Percentiles rank a stretch among this genome's conserved stretches.
Conservation (phyloP, 2,888 invertebrate genomes). For the Cerastoderma edule region DNA sequence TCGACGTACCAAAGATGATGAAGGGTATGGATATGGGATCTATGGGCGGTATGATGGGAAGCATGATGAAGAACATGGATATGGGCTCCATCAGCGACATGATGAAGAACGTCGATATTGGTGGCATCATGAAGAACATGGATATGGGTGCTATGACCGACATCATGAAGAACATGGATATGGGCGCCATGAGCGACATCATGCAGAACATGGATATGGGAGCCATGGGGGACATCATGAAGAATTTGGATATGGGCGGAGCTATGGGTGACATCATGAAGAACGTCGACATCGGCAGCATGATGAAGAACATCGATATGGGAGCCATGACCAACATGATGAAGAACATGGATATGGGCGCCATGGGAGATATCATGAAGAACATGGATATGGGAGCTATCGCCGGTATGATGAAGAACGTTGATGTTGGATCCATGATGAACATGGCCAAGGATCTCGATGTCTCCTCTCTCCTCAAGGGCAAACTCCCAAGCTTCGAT, state of each 20-base stretch:
- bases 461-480: constrained; percentile 30
- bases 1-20: constrained; percentile 35
- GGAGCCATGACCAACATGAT: constrained; percentile 33
- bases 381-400: constrained; percentile 4
- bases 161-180: constrained; percentile 45
- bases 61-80: constrained; percentile 49
- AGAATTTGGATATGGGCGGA: constrained; percentile 54
- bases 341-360: constrained; percentile 42
- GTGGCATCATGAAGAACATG: constrained; percentile 53
- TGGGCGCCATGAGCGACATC: constrained; percentile 29
- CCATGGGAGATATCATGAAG: constrained; percentile 29
- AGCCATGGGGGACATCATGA: constrained; percentile 27
- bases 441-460: constrained; percentile 43
- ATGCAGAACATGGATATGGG: constrained; percentile 16
- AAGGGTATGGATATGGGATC: constrained; percentile 40
- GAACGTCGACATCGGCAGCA: constrained; percentile 41
- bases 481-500: constrained; percentile 20
- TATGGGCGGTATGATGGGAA: constrained; percentile 33
- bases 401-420: constrained; percentile 27
- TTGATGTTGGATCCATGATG: constrained; percentile 41
- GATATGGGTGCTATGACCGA: constrained; percentile 34
- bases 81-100: constrained; percentile 49
- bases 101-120: constrained; percentile 50
- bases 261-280: constrained; percentile 48
- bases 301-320: constrained; percentile 56